A percentile compares a stretch with the other conserved stretches of the same genome.
Evolutionary conservation across 2,888 invertebrate genomes (phyloP).

Genomic region (Troides aeacus): DNA sequence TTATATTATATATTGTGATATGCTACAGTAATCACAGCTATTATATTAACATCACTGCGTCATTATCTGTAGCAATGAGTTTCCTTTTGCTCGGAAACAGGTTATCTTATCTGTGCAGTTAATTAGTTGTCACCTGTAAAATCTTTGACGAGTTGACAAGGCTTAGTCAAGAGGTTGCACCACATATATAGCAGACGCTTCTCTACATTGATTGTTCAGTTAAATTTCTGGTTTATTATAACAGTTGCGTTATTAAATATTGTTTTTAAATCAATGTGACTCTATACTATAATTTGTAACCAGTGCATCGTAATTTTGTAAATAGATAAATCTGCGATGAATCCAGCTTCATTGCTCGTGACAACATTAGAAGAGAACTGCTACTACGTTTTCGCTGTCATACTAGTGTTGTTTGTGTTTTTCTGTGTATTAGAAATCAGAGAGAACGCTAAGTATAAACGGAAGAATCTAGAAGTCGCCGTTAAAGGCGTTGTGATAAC

Average conservation of each 20-base stretch:
- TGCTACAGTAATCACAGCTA: neutral
- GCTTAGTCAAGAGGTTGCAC: slow-evolving; percentile 10
- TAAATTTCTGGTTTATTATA: slow-evolving; percentile 8
- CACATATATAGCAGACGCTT: slow-evolving; percentile 7
- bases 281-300: neutral
- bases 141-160: slow-evolving; percentile 11
- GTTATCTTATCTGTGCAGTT: slow-evolving; percentile 27
- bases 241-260: neutral
- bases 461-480: neutral
- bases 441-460: neutral
- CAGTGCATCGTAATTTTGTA: neutral
- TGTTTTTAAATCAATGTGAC: neutral
- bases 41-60: neutral
- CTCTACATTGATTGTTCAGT: neutral
- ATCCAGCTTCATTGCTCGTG: slow-evolving; percentile 18
- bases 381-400: slow-evolving; percentile 16
- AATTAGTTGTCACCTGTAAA: slow-evolving; percentile 13
- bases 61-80: slow-evolving; percentile 9
- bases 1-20: neutral
- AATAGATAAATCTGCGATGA: slow-evolving; percentile 7
- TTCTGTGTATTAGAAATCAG: slow-evolving; percentile 15
- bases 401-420: slow-evolving; percentile 18
- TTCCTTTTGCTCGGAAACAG: slow-evolving; percentile 2
- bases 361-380: slow-evolving; percentile 22
- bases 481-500: neutral